Evolutionary conservation across 2,888 invertebrate species (phyloP), one percentile per base, ranked within the genome.

Genomic region (Podabrus alpinus): DNA sequence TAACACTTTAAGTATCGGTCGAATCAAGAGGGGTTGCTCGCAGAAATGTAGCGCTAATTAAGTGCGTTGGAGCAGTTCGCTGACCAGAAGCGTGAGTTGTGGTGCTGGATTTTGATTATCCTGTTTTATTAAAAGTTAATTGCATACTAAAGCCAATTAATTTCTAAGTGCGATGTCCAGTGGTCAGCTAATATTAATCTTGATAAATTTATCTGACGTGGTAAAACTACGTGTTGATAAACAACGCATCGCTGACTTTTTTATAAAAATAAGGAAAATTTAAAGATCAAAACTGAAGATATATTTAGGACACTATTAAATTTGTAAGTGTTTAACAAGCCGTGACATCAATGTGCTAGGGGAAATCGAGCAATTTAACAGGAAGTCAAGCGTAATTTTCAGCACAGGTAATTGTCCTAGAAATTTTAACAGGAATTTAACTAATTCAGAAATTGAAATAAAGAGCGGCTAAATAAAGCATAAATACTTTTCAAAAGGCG

Each of bases 361-460:
- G 74, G 74, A 77, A 76, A 72, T 75, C 75, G 76, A 75, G 77
- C 78, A 80, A 81, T 81, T 80, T 80, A 77, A 77, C 75, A 71
- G 66, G 70, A 78, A 78, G 78, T 77, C 80, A 76, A 74, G 73
- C 76, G 77, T 74, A 74, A 74, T 75, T 79, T 78, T 78, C 77
- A 68, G 64, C 72, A 75, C 77, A 73, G 73, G 73, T 73, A 69
- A 73, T 73, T 73, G 66, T 67, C 68, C 68, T 64, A 61, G 29
- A 61, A 62, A 67, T 72, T 72, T 72, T 45, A 45, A 45, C 45
- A 45, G 7, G 45, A 45, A 72, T 72, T 62, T 17, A 62, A 62
- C 62, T 62, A 62, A 17, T 19, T 16, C 16, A 11, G 11, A 62
- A 16, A 19, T 62, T 19, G 17, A 16, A 66, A 21, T 66, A 66